Conservation (phyloP, 1,140 invertebrate genomes). For the Potamilus streckersoni region DNA sequence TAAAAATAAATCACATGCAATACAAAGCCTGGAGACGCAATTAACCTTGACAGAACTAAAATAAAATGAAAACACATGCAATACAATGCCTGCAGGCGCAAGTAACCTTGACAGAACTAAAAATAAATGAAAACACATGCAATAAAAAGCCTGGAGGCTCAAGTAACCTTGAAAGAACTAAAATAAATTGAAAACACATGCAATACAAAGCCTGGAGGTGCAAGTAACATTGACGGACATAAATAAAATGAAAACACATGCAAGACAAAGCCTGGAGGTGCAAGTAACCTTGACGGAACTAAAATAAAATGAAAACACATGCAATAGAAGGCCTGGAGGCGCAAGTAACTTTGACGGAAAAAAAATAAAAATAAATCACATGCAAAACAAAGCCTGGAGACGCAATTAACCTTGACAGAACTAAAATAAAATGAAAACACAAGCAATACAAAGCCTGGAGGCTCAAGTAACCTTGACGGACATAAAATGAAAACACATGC, state of each 20-base stretch:
- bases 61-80: constrained; percentile 12
- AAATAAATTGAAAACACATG: constrained; percentile 24
- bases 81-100: constrained; percentile 94
- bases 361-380: constrained; percentile 42
- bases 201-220: constrained; percentile 90
- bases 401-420: constrained; percentile 94
- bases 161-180: constrained; percentile 92
- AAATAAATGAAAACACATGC: constrained; percentile 23
- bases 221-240: constrained; percentile 92
- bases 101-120: constrained; percentile 90
- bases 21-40: constrained; percentile 95
- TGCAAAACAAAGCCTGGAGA: constrained; percentile 86
- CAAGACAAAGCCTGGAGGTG: constrained; percentile 90
- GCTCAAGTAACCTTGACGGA: constrained; percentile 92
- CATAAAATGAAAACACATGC: constrained; percentile 61
- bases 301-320: constrained; percentile 30
- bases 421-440: constrained; percentile 50
- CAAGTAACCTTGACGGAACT: constrained; percentile 92
- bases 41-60: constrained; percentile 88
- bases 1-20: constrained; percentile 4
- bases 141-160: constrained; percentile 91
- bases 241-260: constrained; percentile 29
- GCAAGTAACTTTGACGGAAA: constrained; percentile 92
- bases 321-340: constrained; percentile 90
- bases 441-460: constrained; percentile 86